Conservation (phyloP, 1,140 invertebrate species). For the Neuroterus valhalla region DNA sequence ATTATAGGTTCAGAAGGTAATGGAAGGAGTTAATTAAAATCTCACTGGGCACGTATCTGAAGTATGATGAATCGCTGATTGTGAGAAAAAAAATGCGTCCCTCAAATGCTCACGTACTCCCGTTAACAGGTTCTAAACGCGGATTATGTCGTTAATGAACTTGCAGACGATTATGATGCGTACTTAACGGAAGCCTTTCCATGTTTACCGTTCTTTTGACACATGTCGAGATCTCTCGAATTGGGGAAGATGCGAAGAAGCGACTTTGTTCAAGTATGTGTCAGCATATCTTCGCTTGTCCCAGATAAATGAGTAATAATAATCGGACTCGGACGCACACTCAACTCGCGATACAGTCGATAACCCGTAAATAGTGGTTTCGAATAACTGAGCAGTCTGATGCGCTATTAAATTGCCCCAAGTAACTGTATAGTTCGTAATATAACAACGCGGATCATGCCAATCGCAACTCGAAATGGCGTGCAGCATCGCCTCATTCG, state of each 20-base stretch:
- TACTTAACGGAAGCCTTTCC: background rate
- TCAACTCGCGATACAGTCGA: conserved; percentile 30
- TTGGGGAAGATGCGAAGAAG: too few species aligned
- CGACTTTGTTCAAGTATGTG: too few species aligned
- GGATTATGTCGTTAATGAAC: conserved; percentile 16
- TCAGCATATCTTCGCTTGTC: too few species aligned
- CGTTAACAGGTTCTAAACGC: conserved; percentile 27
- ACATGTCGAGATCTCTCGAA: background rate
- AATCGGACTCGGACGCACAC: background rate
- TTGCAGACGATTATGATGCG: conserved; percentile 19
- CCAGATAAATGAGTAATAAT: conserved; percentile 56
- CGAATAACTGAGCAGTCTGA: conserved; percentile 55
- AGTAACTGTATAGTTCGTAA: conserved; percentile 18
- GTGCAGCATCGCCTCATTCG: background rate
- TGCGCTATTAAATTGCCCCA: conserved; percentile 10
- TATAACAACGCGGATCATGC: background rate
- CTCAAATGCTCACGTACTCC: conserved; percentile 19
- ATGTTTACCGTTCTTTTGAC: background rate
- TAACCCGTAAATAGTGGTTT: conserved; percentile 47
- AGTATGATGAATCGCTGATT: background rate
- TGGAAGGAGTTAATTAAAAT: conserved; percentile 29
- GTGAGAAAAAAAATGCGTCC: conserved; percentile 5
- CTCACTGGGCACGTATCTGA: background rate
- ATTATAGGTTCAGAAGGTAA: conserved; percentile 4
- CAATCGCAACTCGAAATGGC: background rate